Conservation (phyloP, 2,797 vertebrate species). For the Yasuhikotakia modesta region DNA sequence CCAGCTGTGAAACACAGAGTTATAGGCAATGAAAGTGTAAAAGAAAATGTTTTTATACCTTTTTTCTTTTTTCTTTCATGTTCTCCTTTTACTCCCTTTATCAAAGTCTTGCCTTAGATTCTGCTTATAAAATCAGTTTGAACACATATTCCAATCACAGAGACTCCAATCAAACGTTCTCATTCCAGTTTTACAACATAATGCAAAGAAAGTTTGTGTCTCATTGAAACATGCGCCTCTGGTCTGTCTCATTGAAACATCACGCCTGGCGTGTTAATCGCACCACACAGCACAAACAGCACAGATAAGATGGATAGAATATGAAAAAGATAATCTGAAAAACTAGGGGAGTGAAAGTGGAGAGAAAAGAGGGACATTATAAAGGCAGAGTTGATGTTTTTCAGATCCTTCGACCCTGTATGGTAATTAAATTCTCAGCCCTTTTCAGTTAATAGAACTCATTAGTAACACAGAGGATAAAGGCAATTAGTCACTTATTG, state of each 20-base stretch:
- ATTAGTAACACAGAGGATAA: slow-evolving; percentile 65
- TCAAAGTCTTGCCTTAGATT: slow-evolving; percentile 65
- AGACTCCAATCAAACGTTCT: slow-evolving; percentile 32
- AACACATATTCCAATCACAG: slow-evolving; percentile 56
- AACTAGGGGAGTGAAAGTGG: not conserved
- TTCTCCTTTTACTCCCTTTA: slow-evolving; percentile 22
- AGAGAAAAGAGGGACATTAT: slow-evolving; percentile 26
- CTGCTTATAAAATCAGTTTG: slow-evolving; percentile 40
- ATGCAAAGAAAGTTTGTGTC: slow-evolving; percentile 58
- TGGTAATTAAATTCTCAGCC: slow-evolving; percentile 70
- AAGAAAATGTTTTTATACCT: no score
- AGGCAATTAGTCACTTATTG: slow-evolving; percentile 77
- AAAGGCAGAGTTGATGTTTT: slow-evolving; percentile 62
- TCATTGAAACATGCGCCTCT: slow-evolving; percentile 66
- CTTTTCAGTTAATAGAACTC: slow-evolving; percentile 72
- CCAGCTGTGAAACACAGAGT: not conserved
- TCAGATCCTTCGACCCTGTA: slow-evolving; percentile 62
- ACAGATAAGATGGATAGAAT: not conserved
- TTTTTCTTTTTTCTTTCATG: not conserved
- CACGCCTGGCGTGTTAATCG: slow-evolving; percentile 66
- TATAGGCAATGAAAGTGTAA: not conserved
- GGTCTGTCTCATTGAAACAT: slow-evolving; percentile 60
- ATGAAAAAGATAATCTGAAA: not conserved
- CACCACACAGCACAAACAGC: not conserved
- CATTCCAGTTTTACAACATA: not conserved